A percentile compares a stretch with the other conserved stretches of the same genome.
Evolutionary conservation across 2,797 vertebrate species (phyloP).

Genomic region (Philypnodon macrostomus): DNA sequence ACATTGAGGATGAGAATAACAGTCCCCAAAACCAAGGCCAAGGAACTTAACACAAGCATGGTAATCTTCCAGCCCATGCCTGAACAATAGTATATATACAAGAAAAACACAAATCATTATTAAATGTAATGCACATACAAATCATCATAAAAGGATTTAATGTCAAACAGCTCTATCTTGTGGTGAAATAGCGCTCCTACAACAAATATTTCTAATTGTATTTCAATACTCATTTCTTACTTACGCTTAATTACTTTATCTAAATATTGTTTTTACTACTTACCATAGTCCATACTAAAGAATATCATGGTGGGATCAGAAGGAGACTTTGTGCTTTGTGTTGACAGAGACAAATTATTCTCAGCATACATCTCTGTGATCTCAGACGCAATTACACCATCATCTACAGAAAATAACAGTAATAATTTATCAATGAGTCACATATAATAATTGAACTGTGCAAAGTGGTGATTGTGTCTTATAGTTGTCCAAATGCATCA

Average conservation of each 20-base stretch:
- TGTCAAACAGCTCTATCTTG: constrained; percentile 53
- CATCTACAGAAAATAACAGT: constrained; percentile 27
- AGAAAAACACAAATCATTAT: neutral
- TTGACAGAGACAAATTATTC: constrained; percentile 19
- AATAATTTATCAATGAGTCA: too few relatives aligned
- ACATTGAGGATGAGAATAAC: constrained; percentile 82
- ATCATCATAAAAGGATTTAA: too few relatives aligned
- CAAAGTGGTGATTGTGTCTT: too few relatives aligned
- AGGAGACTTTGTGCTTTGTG: constrained; percentile 47
- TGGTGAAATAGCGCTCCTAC: constrained; percentile 32
- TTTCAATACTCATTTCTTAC: neutral
- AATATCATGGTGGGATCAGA: constrained; percentile 61
- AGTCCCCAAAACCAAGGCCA: constrained; percentile 83
- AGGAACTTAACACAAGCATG: constrained; percentile 84
- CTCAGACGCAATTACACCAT: constrained; percentile 16
- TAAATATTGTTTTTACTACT: constrained; percentile 22
- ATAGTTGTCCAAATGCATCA: constrained; percentile 5
- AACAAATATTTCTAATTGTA: neutral
- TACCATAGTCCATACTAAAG: constrained; percentile 76
- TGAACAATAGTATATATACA: constrained; percentile 40
- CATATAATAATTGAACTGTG: too few relatives aligned
- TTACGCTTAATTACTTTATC: too few relatives aligned
- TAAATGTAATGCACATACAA: neutral
- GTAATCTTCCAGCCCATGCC: constrained; percentile 85
- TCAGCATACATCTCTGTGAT: constrained; percentile 30